Evolutionary conservation across 2,113 vertebrate species (phyloP).

Genomic region (Myotis davidii): DNA sequence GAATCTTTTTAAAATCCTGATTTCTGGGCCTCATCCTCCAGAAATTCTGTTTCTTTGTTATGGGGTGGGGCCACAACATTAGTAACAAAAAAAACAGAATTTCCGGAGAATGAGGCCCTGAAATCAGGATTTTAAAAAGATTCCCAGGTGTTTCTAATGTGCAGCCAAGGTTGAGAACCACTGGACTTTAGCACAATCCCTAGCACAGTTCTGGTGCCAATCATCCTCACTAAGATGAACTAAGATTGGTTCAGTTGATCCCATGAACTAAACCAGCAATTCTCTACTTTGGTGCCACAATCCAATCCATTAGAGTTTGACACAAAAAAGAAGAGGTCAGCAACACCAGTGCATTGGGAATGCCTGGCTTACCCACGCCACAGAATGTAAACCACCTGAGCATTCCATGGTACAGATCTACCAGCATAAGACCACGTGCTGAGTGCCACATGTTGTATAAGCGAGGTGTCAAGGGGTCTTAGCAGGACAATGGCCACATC

Average conservation of each 20-base stretch:
- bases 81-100: too few species aligned
- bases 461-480: not conserved
- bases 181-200: not conserved
- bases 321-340: not conserved
- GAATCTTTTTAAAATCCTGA: too few species aligned
- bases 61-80: too few species aligned
- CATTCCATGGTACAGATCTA: not conserved
- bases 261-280: not conserved
- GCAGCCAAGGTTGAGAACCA: too few species aligned
- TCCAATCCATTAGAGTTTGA: not conserved
- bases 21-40: too few species aligned
- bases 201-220: not conserved
- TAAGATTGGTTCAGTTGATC: not conserved
- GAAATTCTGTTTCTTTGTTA: too few species aligned
- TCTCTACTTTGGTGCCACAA: not conserved
- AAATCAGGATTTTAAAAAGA: too few species aligned
- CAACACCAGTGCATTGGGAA: not conserved
- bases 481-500: not conserved
- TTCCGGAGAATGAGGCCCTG: too few species aligned
- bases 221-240: not conserved
- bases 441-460: not conserved
- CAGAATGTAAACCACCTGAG: not conserved
- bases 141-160: too few species aligned
- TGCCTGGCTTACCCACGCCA: not conserved
- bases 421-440: not conserved